Conservation (phyloP, 2,888 invertebrate genomes). For the Drosophila hamatofila region DNA sequence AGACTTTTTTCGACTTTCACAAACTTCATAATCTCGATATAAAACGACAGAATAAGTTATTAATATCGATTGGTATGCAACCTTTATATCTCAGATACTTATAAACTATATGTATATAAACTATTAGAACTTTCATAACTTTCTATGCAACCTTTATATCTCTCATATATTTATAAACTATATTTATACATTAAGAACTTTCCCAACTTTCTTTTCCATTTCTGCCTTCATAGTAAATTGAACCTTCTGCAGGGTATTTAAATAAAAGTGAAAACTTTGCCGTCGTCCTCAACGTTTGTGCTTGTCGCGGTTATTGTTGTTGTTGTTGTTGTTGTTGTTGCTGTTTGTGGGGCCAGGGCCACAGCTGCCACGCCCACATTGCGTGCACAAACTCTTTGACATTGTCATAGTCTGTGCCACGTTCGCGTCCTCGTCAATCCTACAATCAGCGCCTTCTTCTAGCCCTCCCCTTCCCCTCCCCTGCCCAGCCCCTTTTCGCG, state of each 20-base stretch:
- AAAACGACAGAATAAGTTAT: too few relatives aligned
- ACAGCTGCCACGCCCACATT: conserved; percentile 70
- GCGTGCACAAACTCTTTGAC: conserved; percentile 81
- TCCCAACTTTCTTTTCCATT: not conserved
- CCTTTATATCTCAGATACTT: not conserved
- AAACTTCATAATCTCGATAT: too few relatives aligned
- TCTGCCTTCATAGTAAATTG: not conserved
- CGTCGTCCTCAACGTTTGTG: conserved; percentile 28
- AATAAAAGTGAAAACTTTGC: conserved; percentile 69
- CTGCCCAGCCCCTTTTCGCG: not conserved
- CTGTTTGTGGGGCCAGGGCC: conserved; percentile 53
- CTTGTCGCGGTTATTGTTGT: conserved; percentile 11
- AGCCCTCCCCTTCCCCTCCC: not conserved
- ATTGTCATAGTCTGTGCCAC: conserved; percentile 72
- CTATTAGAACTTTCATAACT: not conserved
- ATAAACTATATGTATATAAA: not conserved
- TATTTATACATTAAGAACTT: not conserved
- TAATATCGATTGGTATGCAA: not conserved
- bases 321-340: too few relatives aligned
- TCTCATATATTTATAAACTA: not conserved
- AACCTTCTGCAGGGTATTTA: conserved; percentile 21
- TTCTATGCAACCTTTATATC: not conserved
- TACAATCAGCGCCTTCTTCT: conserved; percentile 1
- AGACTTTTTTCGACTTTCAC: too few relatives aligned
- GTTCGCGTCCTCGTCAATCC: conserved; percentile 34